Conservation (phyloP, 2,888 invertebrate genomes). For the Sinopyrophorus schimmeli region DNA sequence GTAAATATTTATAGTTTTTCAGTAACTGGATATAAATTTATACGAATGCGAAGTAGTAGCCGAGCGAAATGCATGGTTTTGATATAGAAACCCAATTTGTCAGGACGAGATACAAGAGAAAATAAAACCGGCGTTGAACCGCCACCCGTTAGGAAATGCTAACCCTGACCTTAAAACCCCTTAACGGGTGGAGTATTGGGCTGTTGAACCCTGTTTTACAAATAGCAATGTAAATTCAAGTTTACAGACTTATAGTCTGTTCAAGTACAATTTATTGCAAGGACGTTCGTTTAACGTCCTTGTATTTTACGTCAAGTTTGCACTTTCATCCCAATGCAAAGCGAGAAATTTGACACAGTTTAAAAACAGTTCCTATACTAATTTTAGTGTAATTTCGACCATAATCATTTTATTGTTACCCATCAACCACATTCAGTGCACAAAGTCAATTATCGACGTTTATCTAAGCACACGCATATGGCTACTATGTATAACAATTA, state of each 20-base stretch:
- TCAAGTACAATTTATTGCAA: constrained; percentile 18
- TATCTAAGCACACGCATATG: no score
- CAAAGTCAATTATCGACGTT: no score
- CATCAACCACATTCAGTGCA: no score
- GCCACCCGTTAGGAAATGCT: constrained; percentile 32
- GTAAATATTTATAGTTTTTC: no score
- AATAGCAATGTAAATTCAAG: constrained; percentile 42
- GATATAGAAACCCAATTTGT: constrained; percentile 26
- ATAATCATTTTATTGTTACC: no score
- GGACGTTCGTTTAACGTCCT: no score
- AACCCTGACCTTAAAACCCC: constrained; percentile 43
- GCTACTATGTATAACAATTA: no score
- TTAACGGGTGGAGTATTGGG: constrained; percentile 31
- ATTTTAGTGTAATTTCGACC: no score
- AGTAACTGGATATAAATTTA: no score
- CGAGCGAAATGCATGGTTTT: no score
- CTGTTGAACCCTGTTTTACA: constrained; percentile 38
- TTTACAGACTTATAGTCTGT: constrained; percentile 32
- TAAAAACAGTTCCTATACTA: constrained; percentile 3
- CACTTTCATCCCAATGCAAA: constrained; percentile 9
- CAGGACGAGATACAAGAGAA: constrained; percentile 21
- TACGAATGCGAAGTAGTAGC: no score
- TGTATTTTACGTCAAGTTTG: constrained; percentile 21
- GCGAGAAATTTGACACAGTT: constrained; percentile 5
- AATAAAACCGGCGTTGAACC: constrained; percentile 28